phyloP scores from a whole-genome alignment of 2,888 invertebrate genomes.

The Hetaerina titia region DNA sequence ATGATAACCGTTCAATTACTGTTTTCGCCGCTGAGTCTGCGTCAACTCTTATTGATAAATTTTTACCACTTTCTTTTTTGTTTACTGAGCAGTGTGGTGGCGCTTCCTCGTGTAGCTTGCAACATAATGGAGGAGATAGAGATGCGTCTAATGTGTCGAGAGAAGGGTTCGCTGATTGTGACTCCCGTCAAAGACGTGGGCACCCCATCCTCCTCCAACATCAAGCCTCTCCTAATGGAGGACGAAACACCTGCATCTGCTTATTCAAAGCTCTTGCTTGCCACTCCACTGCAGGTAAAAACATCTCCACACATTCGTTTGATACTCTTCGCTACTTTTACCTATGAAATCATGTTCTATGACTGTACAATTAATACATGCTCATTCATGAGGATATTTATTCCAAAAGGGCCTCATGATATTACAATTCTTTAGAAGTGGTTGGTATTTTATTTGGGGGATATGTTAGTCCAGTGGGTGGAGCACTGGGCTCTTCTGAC shows the following conservation, averaged over 20 bases:
- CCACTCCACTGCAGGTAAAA: slow-evolving; percentile 83
- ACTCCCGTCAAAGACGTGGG: slow-evolving; percentile 77
- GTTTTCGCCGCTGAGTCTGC: too few species aligned
- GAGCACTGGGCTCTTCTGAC: too few species aligned
- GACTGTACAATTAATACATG: background rate
- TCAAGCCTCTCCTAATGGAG: slow-evolving; percentile 76
- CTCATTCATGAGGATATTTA: background rate
- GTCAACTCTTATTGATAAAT: too few species aligned
- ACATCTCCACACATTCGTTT: background rate
- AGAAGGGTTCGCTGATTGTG: slow-evolving; percentile 82
- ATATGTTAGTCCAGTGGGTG: too few species aligned
- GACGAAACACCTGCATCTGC: slow-evolving; percentile 80
- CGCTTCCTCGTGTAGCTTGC: slow-evolving; percentile 79
- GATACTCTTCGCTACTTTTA: too few species aligned
- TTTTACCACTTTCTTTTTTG: slow-evolving; percentile 49
- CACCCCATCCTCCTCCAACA: slow-evolving; percentile 72
- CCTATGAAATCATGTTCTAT: too few species aligned
- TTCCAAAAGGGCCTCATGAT: background rate
- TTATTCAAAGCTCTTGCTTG: slow-evolving; percentile 89
- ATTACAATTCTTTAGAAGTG: background rate
- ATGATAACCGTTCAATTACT: too few species aligned
- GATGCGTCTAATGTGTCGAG: slow-evolving; percentile 92
- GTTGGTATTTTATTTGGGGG: too few species aligned
- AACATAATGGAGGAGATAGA: slow-evolving; percentile 84
- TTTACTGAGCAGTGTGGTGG: slow-evolving; percentile 80